Evolutionary conservation across 2,797 vertebrate genomes (phyloP).

Genomic region (Mallotus villosus): DNA sequence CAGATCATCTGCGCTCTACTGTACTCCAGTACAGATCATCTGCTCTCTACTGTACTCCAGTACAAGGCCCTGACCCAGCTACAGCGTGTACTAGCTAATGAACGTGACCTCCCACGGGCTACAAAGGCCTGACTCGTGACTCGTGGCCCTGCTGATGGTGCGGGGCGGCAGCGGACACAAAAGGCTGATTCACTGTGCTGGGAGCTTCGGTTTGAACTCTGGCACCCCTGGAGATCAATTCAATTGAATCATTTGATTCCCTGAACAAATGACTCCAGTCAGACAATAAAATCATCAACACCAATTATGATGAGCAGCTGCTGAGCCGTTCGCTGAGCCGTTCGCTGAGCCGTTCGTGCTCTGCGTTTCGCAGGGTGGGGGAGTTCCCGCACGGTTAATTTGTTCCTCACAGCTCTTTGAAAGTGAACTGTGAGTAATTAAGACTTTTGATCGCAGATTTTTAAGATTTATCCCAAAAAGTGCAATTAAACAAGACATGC

Average conservation of each 20-base stretch:
- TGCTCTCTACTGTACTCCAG: too few relatives aligned
- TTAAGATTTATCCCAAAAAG: too few relatives aligned
- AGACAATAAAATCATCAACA: conserved; percentile 18
- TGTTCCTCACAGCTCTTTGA: not conserved
- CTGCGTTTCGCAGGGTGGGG: not conserved
- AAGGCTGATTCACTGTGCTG: conserved; percentile 1
- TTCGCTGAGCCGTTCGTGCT: not conserved
- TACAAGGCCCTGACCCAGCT: not conserved
- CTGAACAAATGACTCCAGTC: conserved; percentile 8
- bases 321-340: not conserved
- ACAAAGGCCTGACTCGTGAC: conserved; percentile 4
- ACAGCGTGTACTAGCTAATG: conserved; percentile 4
- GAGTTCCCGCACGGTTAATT: not conserved
- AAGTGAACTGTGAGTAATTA: not conserved
- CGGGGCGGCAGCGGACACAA: not conserved
- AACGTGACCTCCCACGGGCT: not conserved
- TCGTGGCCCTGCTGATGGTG: not conserved
- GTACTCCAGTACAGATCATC: too few relatives aligned
- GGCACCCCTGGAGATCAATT: not conserved
- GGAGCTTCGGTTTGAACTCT: not conserved
- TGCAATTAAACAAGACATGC: not conserved
- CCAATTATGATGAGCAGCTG: conserved; percentile 13
- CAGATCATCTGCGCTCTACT: too few relatives aligned
- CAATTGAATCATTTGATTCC: conserved; percentile 9
- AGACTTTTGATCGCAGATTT: not conserved